Evolutionary conservation across 92 coral and sea anemone species (phyloP).

Genomic region (Nematostella vectensis): DNA sequence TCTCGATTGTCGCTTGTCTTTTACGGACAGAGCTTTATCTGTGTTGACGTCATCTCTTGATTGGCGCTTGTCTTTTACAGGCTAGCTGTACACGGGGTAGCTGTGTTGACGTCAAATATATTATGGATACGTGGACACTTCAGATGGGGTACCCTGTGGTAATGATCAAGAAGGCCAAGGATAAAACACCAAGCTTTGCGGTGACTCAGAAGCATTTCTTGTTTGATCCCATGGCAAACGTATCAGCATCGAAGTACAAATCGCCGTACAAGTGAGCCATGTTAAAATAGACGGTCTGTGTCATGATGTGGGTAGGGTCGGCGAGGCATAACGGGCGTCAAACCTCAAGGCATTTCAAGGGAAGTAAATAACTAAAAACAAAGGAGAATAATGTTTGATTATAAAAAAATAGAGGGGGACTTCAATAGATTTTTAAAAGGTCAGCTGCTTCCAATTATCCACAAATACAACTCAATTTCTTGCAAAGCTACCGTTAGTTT

Average conservation of each 20-base stretch:
- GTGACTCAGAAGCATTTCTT: conserved; percentile 43
- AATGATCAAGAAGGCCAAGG: conserved; percentile 15
- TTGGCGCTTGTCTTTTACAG: conserved; percentile 1
- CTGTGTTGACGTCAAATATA: conserved; percentile 32
- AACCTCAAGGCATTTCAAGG: background rate
- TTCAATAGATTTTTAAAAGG: background rate
- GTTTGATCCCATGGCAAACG: conserved; percentile 25
- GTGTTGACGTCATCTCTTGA: background rate
- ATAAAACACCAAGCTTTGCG: conserved; percentile 5
- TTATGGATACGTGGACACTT: conserved; percentile 88
- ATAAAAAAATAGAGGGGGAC: background rate
- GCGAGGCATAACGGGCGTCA: background rate
- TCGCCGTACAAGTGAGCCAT: conserved; percentile 23
- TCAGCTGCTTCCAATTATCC: no score
- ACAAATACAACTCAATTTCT: no score
- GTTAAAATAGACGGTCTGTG: no score
- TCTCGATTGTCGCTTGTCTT: background rate
- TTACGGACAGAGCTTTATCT: conserved; percentile 7
- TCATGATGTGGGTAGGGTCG: background rate
- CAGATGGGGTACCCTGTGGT: conserved; percentile 99
- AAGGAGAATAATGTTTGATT: background rate
- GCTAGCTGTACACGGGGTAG: conserved; percentile 5
- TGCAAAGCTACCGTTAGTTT: no score
- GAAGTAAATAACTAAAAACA: background rate
- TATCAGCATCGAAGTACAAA: conserved; percentile 17